Evolutionary conservation across 1,140 invertebrate species (phyloP), one percentile per base, ranked within the genome.

Genomic region (Pygmarrhopalites habei): DNA sequence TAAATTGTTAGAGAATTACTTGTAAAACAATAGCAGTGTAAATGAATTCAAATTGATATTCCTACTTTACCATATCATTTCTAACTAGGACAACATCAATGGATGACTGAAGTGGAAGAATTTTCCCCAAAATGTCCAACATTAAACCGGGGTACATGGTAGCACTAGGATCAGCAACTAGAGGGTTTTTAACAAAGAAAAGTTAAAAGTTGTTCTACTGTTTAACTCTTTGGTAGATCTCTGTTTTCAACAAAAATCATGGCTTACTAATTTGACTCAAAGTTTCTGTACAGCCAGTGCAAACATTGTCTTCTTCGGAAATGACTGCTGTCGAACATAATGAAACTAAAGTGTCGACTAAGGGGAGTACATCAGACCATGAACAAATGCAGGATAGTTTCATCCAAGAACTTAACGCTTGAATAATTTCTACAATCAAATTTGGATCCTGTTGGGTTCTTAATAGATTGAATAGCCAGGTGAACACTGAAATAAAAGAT

Each of bases 351-450:
- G 62, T 51, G 15, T 65, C 64, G 0, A 68, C 44, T 15, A 70
- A 61, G 4, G 30, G 19, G 25, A 21, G 30, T 7, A 68, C n/a
- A 17, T 67, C 56, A 1, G 49, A 15, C 69, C 69, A 70, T 56
- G 64, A 62, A 44, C 60, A 70, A 39, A 70, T 61, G 23, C 60
- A 62, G 26, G 64, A 57, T 57, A 70, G 58, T 28, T 68, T 67
- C 63, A 68, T 67, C 69, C 69, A 70, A 7, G 64, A 59, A 41
- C 52, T 66, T 57, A 68, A 60, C 1, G 69, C 69, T 44, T 60
- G 64, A 2, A 67, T 25, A 30, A 56, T 39, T 61, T 70, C 65
- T n/a, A 65, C 39, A 2, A 67, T 32, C 4, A 68, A 43, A 21
- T 70, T 62, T 21, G 52, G 17, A 30, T 62, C 61, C 23, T 59